A percentile compares a stretch with the other conserved stretches of the same genome.
These are phyloP conservation scores for Gryllus bimaculatus DNA, from an alignment of 1,140 invertebrate species.

Conservation along the genomic window DNA sequence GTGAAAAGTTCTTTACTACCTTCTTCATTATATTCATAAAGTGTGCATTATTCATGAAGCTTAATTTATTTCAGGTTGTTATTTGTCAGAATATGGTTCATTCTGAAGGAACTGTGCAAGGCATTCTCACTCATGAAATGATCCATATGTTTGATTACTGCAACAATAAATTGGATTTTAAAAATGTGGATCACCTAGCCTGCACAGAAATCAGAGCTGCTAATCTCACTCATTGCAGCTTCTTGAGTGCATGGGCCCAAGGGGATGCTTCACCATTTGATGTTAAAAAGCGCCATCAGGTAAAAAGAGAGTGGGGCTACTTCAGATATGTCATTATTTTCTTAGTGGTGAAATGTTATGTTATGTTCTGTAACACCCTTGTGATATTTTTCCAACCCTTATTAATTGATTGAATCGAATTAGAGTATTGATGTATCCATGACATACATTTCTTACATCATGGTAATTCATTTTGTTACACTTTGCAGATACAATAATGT, in stretches of 20 bases:
- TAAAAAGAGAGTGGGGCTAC: constrained; percentile 26
- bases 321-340: no score
- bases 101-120: constrained; percentile 55
- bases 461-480: no score
- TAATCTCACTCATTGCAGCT: constrained; percentile 86
- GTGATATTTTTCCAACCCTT: no score
- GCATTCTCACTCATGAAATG: constrained; percentile 82
- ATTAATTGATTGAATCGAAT: no score
- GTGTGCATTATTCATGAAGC: no score
- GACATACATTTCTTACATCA: no score
- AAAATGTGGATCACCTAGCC: constrained; percentile 84
- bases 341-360: no score
- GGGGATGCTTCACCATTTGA: constrained; percentile 66
- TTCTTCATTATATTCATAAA: no score
- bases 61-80: constrained; percentile 53
- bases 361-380: no score
- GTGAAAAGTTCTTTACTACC: no score
- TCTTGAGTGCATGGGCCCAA: constrained; percentile 63
- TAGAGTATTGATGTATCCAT: no score
- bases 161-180: constrained; percentile 77
- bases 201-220: constrained; percentile 91
- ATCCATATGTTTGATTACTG: constrained; percentile 97
- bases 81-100: constrained; percentile 79
- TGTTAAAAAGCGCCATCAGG: constrained; percentile 61
- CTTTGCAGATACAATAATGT: no score